These are phyloP conservation scores for Adrianichthys oophorus DNA, from an alignment of 2,797 vertebrate genomes.

Conservation along the genomic window DNA sequence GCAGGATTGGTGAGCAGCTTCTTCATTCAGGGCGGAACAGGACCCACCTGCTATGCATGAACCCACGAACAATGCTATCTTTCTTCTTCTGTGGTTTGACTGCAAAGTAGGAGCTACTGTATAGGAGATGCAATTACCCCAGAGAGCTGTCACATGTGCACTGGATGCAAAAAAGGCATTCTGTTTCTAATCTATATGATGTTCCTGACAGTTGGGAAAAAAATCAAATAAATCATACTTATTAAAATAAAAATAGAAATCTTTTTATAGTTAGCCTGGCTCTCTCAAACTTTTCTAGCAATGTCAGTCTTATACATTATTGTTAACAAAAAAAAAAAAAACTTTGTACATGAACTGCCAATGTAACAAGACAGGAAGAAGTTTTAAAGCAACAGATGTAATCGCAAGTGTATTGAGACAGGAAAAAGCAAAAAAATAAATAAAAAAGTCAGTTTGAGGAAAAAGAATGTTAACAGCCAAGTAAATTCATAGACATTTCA, in stretches of 20 bases:
- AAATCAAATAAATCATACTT: slow-evolving; percentile 6
- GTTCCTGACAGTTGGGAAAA: slow-evolving; percentile 21
- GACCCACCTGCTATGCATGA: slow-evolving; percentile 26
- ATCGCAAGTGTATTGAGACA: too few species aligned
- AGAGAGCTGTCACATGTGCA: slow-evolving; percentile 29
- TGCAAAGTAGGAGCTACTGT: slow-evolving; percentile 32
- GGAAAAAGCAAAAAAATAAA: slow-evolving; percentile 8
- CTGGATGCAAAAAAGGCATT: slow-evolving; percentile 40
- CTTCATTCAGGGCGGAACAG: slow-evolving; percentile 47
- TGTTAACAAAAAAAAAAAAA: too few species aligned
- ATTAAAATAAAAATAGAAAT: slow-evolving; percentile 27
- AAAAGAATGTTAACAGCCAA: slow-evolving; percentile 11
- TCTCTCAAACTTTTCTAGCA: slow-evolving; percentile 7
- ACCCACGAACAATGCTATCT: slow-evolving; percentile 18
- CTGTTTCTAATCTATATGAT: slow-evolving; percentile 18
- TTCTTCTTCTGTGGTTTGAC: slow-evolving; percentile 33
- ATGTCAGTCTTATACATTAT: too few species aligned
- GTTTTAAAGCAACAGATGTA: too few species aligned
- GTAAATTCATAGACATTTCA: slow-evolving; percentile 21
- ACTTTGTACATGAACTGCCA: too few species aligned
- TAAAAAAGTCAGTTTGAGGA: slow-evolving; percentile 13
- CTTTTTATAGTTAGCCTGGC: slow-evolving; percentile 24
- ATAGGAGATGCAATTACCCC: slow-evolving; percentile 58
- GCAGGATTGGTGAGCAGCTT: slow-evolving; percentile 18
- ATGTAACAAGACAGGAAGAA: too few species aligned